Percentiles rank a stretch among this genome's conserved stretches.
phyloP scores from a whole-genome alignment of 2,888 invertebrate genomes.

The Rhagophthalmus giganteus region DNA sequence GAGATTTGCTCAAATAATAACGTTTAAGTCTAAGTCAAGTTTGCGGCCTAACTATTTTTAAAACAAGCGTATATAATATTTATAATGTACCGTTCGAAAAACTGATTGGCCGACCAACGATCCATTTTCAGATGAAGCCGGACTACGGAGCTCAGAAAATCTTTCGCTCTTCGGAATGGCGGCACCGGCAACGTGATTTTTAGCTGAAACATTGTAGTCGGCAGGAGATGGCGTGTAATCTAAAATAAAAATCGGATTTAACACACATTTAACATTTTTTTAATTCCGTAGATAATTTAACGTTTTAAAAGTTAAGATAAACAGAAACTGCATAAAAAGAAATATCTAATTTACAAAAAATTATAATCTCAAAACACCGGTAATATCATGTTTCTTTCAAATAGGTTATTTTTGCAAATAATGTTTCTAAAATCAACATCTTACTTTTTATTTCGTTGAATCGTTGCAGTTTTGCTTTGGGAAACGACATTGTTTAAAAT shows the following conservation, averaged over 20 bases:
- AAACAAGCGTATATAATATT: background rate
- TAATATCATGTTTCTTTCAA: conserved; percentile 1
- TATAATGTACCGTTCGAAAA: conserved; percentile 53
- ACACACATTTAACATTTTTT: background rate
- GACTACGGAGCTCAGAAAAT: conserved; percentile 52
- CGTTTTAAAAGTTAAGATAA: background rate
- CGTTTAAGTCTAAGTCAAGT: too few species aligned
- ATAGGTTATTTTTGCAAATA: too few species aligned
- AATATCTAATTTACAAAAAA: background rate
- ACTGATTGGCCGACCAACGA: conserved; percentile 41
- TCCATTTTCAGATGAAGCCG: conserved; percentile 42
- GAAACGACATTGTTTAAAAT: conserved; percentile 56
- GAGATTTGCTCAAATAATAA: background rate
- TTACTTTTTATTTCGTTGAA: conserved; percentile 61
- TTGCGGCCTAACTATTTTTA: too few species aligned
- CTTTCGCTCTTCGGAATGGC: conserved; percentile 52
- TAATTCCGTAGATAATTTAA: too few species aligned
- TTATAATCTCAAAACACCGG: too few species aligned
- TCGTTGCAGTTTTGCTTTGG: conserved; percentile 61
- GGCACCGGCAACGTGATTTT: conserved; percentile 52
- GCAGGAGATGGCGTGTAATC: conserved; percentile 59
- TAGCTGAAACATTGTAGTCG: conserved; percentile 57
- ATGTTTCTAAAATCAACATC: conserved; percentile 30
- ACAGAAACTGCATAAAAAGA: background rate
- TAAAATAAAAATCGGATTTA: conserved; percentile 35